Evolutionary conservation across 2,797 vertebrate genomes (phyloP).

Genomic region (Dallia pectoralis): DNA sequence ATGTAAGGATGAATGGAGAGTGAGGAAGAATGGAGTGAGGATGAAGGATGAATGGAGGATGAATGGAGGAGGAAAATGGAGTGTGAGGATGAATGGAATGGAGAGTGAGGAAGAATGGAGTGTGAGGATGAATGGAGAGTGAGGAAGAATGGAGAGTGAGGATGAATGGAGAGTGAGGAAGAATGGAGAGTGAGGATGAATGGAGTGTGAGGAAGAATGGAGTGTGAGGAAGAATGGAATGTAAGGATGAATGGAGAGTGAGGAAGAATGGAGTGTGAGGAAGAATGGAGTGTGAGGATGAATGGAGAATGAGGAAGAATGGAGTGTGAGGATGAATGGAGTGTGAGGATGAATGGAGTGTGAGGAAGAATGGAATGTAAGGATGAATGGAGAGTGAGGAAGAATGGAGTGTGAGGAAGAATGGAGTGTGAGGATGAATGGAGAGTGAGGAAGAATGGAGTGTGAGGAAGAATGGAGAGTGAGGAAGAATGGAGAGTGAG

Average conservation of each 20-base stretch:
- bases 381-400: neutral
- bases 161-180: neutral
- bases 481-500: neutral
- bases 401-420: neutral
- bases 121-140: neutral
- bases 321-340: fast-evolving
- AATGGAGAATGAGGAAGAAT: too few relatives aligned
- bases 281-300: neutral
- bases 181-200: neutral
- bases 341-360: conserved; percentile 12
- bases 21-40: neutral
- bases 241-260: fast-evolving
- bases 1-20: too few relatives aligned
- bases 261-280: neutral
- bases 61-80: too few relatives aligned
- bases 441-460: conserved; percentile 13
- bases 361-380: fast-evolving
- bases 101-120: neutral
- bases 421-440: fast-evolving
- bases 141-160: neutral
- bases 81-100: neutral
- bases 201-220: neutral
- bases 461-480: fast-evolving
- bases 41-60: too few relatives aligned
- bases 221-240: conserved; percentile 12